Conservation (phyloP, 2,113 vertebrate species). For the Thalassoma bifasciatum region DNA sequence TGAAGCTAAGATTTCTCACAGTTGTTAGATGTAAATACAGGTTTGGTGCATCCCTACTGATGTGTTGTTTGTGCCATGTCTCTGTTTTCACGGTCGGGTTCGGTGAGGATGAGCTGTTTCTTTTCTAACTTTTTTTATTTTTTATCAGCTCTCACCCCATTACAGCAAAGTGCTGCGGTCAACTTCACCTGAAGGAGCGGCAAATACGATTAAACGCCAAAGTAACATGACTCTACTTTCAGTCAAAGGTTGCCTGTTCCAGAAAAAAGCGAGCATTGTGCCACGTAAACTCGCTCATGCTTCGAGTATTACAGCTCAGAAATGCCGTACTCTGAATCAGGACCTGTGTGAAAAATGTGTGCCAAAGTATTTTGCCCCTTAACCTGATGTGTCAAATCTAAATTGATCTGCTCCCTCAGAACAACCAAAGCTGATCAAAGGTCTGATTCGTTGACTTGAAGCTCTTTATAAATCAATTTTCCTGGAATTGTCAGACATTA, state of each 20-base stretch:
- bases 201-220: not conserved
- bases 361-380: not conserved
- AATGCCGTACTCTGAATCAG: not conserved
- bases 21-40: not conserved
- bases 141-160: too few relatives aligned
- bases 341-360: not conserved
- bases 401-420: not conserved
- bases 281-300: not conserved
- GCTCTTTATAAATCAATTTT: not conserved
- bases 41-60: constrained; percentile 18
- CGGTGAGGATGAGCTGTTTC: not conserved
- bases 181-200: not conserved
- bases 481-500: not conserved
- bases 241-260: not conserved
- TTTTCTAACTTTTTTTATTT: too few relatives aligned
- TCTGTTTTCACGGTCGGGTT: not conserved
- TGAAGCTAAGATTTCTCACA: too few relatives aligned
- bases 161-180: too few relatives aligned
- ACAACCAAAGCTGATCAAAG: not conserved
- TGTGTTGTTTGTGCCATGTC: constrained; percentile 23
- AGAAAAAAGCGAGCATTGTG: too few relatives aligned
- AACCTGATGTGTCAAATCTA: not conserved
- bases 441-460: not conserved
- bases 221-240: too few relatives aligned
- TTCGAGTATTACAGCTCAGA: too few relatives aligned